Evolutionary conservation across 2,888 invertebrate genomes (phyloP).

Genomic region (Athalia rosae): DNA sequence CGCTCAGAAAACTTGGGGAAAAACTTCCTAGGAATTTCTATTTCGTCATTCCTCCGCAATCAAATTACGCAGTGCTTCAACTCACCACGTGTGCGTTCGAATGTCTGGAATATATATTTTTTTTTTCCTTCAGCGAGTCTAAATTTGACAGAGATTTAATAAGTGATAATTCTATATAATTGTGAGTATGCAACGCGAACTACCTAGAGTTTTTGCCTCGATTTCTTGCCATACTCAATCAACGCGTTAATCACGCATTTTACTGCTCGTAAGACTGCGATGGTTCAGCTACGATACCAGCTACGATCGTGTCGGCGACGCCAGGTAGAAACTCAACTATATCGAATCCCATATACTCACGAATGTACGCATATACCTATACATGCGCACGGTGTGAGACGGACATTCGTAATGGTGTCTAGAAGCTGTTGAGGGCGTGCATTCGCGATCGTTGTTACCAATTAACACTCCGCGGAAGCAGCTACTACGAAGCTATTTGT

Average conservation of each 20-base stretch:
- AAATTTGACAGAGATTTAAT: slow-evolving; percentile 33
- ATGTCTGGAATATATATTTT: too few relatives aligned
- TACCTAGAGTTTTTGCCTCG: slow-evolving; percentile 24
- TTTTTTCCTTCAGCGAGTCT: neutral
- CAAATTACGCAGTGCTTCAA: neutral
- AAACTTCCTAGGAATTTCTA: too few relatives aligned
- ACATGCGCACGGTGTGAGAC: neutral
- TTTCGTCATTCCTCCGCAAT: neutral
- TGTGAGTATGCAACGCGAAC: slow-evolving; percentile 4
- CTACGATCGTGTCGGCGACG: neutral
- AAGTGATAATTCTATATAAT: slow-evolving; percentile 33
- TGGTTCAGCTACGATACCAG: slow-evolving; percentile 22
- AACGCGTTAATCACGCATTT: slow-evolving; percentile 41
- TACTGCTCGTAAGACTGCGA: slow-evolving; percentile 21
- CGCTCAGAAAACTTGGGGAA: too few relatives aligned
- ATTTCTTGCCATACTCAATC: slow-evolving; percentile 41
- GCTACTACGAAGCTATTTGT: slow-evolving; percentile 24
- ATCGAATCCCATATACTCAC: neutral
- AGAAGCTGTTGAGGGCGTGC: slow-evolving; percentile 13
- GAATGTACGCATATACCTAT: neutral
- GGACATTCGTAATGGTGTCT: neutral
- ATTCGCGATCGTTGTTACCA: slow-evolving; percentile 29
- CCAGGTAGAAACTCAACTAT: slow-evolving; percentile 13
- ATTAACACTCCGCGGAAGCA: slow-evolving; percentile 24
- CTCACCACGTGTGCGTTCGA: neutral